phyloP scores from a whole-genome alignment of 1,140 invertebrate genomes.

The Drosophila hydei region DNA sequence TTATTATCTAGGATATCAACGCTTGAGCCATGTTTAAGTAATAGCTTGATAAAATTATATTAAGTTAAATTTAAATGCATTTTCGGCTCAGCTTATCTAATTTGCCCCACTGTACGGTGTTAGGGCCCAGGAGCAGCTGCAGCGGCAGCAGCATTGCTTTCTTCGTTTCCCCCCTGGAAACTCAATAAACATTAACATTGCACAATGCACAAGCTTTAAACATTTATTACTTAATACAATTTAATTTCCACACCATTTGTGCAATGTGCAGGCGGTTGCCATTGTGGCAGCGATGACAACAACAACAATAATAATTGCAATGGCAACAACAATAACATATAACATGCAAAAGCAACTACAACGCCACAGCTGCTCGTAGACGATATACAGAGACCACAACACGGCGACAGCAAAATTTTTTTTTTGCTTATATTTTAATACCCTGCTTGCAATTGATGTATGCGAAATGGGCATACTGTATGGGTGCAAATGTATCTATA shows the following conservation, averaged over 20 bases:
- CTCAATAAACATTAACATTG: conserved; percentile 28
- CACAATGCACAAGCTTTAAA: conserved; percentile 49
- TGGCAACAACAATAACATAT: conserved; percentile 2
- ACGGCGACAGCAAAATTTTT: conserved; percentile 15
- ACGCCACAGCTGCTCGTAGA: conserved; percentile 18
- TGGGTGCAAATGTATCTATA: too few relatives aligned
- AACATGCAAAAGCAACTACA: conserved; percentile 7
- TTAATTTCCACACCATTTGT: conserved; percentile 55
- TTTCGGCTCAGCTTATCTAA: neutral
- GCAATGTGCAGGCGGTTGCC: conserved; percentile 42
- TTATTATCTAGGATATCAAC: too few relatives aligned
- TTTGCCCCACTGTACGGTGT: conserved; percentile 1
- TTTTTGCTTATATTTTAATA: neutral
- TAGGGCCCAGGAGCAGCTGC: conserved; percentile 3
- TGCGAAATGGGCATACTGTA: too few relatives aligned
- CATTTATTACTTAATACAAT: conserved; percentile 60
- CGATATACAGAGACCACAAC: conserved; percentile 41
- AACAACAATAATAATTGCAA: conserved; percentile 5
- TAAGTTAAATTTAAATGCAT: too few relatives aligned
- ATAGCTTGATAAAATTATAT: too few relatives aligned
- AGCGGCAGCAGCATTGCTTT: neutral
- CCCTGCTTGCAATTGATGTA: neutral
- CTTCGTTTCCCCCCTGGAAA: too few relatives aligned
- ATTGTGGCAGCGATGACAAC: conserved; percentile 42
- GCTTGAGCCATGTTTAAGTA: too few relatives aligned